phyloP scores from a whole-genome alignment of 2,113 vertebrate species.

The Jacana jacana region DNA sequence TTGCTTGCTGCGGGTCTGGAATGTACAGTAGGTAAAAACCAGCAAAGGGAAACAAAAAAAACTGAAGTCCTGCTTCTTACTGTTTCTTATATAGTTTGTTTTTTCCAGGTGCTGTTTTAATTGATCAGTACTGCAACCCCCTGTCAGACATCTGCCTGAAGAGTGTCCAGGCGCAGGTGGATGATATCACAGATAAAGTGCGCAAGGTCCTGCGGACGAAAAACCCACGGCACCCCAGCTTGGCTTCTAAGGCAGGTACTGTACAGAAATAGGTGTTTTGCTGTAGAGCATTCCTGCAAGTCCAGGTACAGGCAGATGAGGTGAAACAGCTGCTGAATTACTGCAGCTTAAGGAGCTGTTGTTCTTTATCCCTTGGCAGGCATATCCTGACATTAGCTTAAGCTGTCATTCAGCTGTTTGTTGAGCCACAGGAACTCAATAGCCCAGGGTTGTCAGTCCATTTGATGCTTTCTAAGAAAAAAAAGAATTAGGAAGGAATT shows the following conservation, averaged over 20 bases:
- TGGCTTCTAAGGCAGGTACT: constrained; percentile 80
- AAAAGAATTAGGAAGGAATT: not conserved
- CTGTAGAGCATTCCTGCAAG: not conserved
- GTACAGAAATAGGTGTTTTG: not conserved
- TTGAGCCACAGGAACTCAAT: not conserved
- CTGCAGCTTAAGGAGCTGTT: not conserved
- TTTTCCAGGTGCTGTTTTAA: constrained; percentile 86
- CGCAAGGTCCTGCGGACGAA: constrained; percentile 85
- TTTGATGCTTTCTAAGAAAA: not conserved
- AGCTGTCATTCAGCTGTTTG: not conserved
- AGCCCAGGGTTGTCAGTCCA: not conserved
- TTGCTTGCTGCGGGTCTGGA: not conserved
- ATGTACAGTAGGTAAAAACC: not conserved
- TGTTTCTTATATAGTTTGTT: constrained; percentile 31
- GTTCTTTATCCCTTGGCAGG: not conserved
- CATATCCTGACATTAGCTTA: not conserved
- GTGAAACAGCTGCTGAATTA: not conserved
- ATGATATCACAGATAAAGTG: constrained; percentile 87
- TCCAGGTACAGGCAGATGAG: not conserved
- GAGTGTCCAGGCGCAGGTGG: constrained; percentile 84
- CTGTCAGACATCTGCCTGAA: constrained; percentile 87
- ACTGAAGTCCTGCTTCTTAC: constrained; percentile 42
- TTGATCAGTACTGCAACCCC: constrained; percentile 97
- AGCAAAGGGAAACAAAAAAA: not conserved
- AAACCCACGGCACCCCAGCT: constrained; percentile 88